Base-by-base conservation (phyloP, 2,113 vertebrate species). In the Blennius ocellaris region DNA sequence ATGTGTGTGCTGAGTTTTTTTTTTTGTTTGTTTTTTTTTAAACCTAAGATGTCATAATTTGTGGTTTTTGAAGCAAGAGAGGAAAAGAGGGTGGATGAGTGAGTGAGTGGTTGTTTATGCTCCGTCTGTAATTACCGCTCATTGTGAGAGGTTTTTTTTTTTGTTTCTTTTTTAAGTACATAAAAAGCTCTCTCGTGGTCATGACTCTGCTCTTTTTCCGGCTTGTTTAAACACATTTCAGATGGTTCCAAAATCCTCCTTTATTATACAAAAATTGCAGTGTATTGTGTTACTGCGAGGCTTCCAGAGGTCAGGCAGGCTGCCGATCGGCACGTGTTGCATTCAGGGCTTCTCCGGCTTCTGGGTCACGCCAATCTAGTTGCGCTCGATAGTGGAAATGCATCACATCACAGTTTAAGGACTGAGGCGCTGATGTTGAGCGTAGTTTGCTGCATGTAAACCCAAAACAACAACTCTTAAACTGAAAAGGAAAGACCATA, bases 321-420 rank as follows among this genome's bases (percentile, higher is more conserved):
- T 76, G 49, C 37, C 17, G 15, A 76, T 67, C 41, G 11, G 59
- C 76, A 76, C 56, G 69, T 86, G 85, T 51, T 72, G 85, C 86
- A 85, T 80, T 16, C 82, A 81, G 82, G 88, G 80, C 74, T 73
- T 51, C 39, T 65, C 59, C 50, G 73, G 78, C 65, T 85, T 66
- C 70, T 83, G 69, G 83, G 89, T 87, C 89, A 84, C 8, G 17
- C 67, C 64, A 67, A 11, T 59, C 60, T 51, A 44, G 45, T 56
- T 76, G 5, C 50, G 6, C 63, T 89, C 85, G 48, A 85, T 87
- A 90, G 30, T 52, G 62, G 16, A 45, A 56, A 6, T 51, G 61
- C 57, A 15, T 17, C 69, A 55, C 58, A 62, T 49, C 73, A 71
- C 69, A 40, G 50, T 55, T 5, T 41, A 59, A 41, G 14, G 37